Conservation (phyloP, 2,113 vertebrate species). For the Scomber colias region DNA sequence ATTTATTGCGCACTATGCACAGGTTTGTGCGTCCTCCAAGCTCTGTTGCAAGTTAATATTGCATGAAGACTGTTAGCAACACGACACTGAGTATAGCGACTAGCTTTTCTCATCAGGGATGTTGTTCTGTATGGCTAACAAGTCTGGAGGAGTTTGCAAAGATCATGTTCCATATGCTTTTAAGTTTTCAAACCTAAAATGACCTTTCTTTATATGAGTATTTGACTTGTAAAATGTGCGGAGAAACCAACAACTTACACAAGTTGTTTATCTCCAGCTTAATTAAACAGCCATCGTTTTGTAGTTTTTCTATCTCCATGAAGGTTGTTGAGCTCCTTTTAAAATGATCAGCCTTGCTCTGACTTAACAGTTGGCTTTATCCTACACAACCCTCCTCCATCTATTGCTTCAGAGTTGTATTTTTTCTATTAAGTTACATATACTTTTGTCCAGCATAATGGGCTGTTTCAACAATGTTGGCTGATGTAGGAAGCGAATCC, state of each 20-base stretch:
- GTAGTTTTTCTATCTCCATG: neutral
- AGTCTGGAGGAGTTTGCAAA: conserved; percentile 43
- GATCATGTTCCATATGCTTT: conserved; percentile 14
- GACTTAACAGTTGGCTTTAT: conserved; percentile 3
- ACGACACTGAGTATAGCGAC: conserved; percentile 60
- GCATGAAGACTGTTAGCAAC: conserved; percentile 73
- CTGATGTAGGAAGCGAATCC: conserved; percentile 10
- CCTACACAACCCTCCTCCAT: neutral
- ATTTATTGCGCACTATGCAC: conserved; percentile 71
- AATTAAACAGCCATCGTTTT: conserved; percentile 26
- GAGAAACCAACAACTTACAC: conserved; percentile 31
- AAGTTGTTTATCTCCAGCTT: conserved; percentile 30
- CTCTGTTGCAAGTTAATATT: conserved; percentile 78
- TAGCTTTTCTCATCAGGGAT: conserved; percentile 58
- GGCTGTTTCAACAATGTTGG: conserved; percentile 25
- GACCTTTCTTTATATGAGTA: conserved; percentile 30
- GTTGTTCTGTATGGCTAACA: conserved; percentile 62
- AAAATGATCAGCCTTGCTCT: conserved; percentile 19
- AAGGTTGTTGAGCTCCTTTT: conserved; percentile 29
- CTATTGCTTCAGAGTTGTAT: conserved; percentile 11
- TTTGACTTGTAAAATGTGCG: conserved; percentile 20
- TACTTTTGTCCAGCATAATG: conserved; percentile 38
- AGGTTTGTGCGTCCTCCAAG: conserved; percentile 70
- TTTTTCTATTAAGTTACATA: conserved; percentile 7
- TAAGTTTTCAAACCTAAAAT: conserved; percentile 43